Base-by-base conservation (phyloP, 1,140 invertebrate genomes). In the Drosophila erecta region DNA sequence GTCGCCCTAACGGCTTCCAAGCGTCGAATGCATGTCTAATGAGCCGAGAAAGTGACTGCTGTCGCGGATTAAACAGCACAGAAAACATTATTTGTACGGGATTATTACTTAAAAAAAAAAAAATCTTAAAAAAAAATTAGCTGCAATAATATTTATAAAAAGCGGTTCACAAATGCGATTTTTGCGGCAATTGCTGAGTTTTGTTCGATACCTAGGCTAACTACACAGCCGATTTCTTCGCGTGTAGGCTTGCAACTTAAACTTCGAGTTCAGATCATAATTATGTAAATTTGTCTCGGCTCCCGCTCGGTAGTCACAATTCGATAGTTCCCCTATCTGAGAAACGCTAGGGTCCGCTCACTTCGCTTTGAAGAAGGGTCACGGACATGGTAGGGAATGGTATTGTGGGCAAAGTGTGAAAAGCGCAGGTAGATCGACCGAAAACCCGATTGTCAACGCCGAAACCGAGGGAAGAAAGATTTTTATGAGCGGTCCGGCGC, bases 401-500 rank as follows among this genome's bases (percentile, higher is more conserved):
- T 30, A 51, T 66, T 76, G 60, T 75, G 60, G 73, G 41, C 70
- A 67, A 76, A 76, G 72, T 76, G 72, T 76, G 72, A 76, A 76
- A 76, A 75, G 60, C 72, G 60, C 72, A 76, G 72, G 72, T 76
- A 76, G 72, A 76, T 66, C 53, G 67, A 17, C 56, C 50, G 72
- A 55, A 83, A 58, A 83, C 59, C 46, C 65, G 44, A 89, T 89
- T 90, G 84, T 90, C 84, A 89, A 90, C 77, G 71, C 61, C 56
- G 49, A 22, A 49, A 40, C 55, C 76, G 59, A 41, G 50, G 65
- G 64, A 76, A 79, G 51, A 70, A 67, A 79, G 76, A 76, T 56
- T 90, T 91, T 91, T 90, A 91, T 86, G 90, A 90, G 69, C 71
- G 57, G 58, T 37, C 56, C 90, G 90, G 90, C 90, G 90, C 90